Evolutionary conservation across 2,888 invertebrate species (phyloP).

Genomic region (Drosophila mimica): DNA sequence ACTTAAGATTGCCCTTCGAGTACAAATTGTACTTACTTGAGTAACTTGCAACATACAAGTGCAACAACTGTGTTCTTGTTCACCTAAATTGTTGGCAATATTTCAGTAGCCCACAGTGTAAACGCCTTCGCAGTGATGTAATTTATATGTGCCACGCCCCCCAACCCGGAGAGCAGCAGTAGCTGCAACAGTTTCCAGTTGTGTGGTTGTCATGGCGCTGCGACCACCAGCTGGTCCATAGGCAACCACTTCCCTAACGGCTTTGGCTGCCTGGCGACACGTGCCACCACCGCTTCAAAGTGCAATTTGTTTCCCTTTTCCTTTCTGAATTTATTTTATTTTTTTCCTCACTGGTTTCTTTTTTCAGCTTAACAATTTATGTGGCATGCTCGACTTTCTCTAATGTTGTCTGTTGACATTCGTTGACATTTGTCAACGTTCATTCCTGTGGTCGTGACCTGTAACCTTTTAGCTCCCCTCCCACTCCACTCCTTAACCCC

Average conservation of each 20-base stretch:
- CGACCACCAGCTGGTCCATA: constrained; percentile 20
- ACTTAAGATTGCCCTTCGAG: not conserved
- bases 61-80: constrained; percentile 28
- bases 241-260: constrained; percentile 13
- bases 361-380: constrained; percentile 40
- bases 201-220: constrained; percentile 13
- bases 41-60: constrained; percentile 5
- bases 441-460: constrained; percentile 38
- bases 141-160: constrained; percentile 60
- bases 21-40: not conserved
- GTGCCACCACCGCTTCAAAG: constrained; percentile 41
- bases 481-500: not conserved
- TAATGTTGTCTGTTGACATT: constrained; percentile 59
- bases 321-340: constrained; percentile 8
- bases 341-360: constrained; percentile 21
- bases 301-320: constrained; percentile 33
- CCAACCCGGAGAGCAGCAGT: constrained; percentile 1
- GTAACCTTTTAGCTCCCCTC: constrained; percentile 4
- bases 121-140: constrained; percentile 31
- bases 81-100: constrained; percentile 45
- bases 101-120: constrained; percentile 36
- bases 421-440: constrained; percentile 55
- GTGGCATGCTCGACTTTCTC: constrained; percentile 43
- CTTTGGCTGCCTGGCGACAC: constrained; percentile 20
- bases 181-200: constrained; percentile 63